Percentiles rank a stretch among this genome's conserved stretches.
phyloP scores from a whole-genome alignment of 2,888 invertebrate species.

The Mythimna vitellina region DNA sequence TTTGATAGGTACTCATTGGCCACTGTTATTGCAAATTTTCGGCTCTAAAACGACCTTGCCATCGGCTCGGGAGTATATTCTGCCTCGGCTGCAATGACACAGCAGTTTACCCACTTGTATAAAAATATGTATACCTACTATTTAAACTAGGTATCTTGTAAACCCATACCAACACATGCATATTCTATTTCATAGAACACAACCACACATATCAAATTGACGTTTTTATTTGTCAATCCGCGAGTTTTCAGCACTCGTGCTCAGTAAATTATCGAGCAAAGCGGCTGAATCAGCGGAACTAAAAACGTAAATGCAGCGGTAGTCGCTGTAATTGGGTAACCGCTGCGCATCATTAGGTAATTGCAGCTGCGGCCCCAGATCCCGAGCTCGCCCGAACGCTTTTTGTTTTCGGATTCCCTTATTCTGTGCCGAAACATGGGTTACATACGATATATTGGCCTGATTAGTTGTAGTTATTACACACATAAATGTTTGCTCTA shows the following conservation, averaged over 20 bases:
- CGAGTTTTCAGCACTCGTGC: conserved; percentile 66
- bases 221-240: conserved; percentile 51
- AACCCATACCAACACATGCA: background rate
- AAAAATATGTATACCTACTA: too few relatives aligned
- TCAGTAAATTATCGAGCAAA: conserved; percentile 75
- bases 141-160: background rate
- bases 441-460: conserved; percentile 54
- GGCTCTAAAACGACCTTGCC: too few relatives aligned
- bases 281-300: conserved; percentile 79
- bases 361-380: conserved; percentile 82
- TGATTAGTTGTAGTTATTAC: conserved; percentile 56
- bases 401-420: conserved; percentile 60
- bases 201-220: conserved; percentile 16
- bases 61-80: too few relatives aligned
- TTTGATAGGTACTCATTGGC: too few relatives aligned
- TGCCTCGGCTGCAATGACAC: too few relatives aligned
- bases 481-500: conserved; percentile 31
- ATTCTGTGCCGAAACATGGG: conserved; percentile 56
- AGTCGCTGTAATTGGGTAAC: conserved; percentile 84
- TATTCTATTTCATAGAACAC: conserved; percentile 15
- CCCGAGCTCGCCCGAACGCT: conserved; percentile 59
- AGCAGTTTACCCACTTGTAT: too few relatives aligned
- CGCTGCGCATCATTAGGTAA: conserved; percentile 87
- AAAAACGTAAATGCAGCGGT: conserved; percentile 84
- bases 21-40: too few relatives aligned